Conservation (phyloP, 2,113 vertebrate genomes). For the western clawed frog (Xenopus tropicalis) region DNA sequence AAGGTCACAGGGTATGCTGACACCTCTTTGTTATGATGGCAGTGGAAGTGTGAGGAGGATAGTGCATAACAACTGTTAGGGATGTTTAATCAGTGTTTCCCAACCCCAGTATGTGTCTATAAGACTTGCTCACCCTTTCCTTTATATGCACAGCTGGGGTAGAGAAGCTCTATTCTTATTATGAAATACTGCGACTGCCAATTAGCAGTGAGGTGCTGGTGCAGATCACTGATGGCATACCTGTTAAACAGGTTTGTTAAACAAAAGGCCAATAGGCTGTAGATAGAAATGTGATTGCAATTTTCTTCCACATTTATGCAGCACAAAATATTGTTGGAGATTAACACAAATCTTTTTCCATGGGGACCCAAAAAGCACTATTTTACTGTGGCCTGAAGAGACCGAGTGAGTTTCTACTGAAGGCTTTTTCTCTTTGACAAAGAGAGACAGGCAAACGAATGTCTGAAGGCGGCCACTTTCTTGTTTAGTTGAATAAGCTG, state of each 20-base stretch:
- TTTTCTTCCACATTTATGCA: too few species aligned
- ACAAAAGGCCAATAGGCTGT: too few species aligned
- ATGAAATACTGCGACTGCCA: neutral
- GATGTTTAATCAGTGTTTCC: constrained; percentile 15
- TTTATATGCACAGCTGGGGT: constrained; percentile 20
- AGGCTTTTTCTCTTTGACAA: too few species aligned
- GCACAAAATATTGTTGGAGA: too few species aligned
- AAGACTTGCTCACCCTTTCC: neutral
- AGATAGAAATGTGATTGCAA: too few species aligned
- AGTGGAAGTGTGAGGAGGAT: neutral
- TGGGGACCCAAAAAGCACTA: too few species aligned
- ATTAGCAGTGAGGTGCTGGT: neutral
- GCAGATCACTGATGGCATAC: too few species aligned
- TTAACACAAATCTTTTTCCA: too few species aligned
- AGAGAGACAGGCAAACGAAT: neutral
- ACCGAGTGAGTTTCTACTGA: too few species aligned
- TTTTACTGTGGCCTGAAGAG: too few species aligned
- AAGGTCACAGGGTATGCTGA: neutral
- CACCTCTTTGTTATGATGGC: neutral
- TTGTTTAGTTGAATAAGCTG: neutral
- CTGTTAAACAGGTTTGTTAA: neutral
- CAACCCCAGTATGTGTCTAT: constrained; percentile 7
- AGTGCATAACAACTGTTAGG: neutral
- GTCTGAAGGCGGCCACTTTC: neutral
- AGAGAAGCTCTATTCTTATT: neutral